Evolutionary conservation across 2,888 invertebrate genomes (phyloP), one percentile per base, ranked within the genome.

Genomic region (Acleris holmiana): DNA sequence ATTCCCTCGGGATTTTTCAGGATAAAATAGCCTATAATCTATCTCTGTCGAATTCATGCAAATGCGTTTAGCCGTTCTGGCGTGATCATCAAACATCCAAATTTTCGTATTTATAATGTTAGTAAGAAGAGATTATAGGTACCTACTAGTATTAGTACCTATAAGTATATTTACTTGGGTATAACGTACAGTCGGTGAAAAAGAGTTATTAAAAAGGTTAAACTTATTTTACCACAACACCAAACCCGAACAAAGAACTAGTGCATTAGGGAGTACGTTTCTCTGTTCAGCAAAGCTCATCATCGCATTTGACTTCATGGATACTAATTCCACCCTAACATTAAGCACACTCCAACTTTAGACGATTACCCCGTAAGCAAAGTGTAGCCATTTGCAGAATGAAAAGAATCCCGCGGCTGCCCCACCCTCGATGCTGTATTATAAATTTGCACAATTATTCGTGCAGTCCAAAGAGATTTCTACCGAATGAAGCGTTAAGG

Each of bases 371-470:
- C 68, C 74, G 70, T 78, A 78, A 80, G 84, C 79, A 77, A 81
- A 82, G 80, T 77, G 75, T 78, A 78, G 82, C 74, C 79, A 80
- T 80, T 77, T 76, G 61, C 77, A 70, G 74, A 75, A 80, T 77
- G 78, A 78, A 79, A 80, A 79, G 76, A 80, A 78, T 73, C 73
- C 66, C 67, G 68, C 70, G 69, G 59, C 71, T 57, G 71, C 74
- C 76, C 71, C 71, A 80, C 80, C 78, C 76, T 78, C 79, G 81
- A 87, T 86, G 84, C 80, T 74, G 79, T 78, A 79, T 86, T 86
- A 87, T 89, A 87, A 89, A 89, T 89, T 86, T 79, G 75, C 76
- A 81, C 85, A 85, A 89, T 89, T 88, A 89, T 83, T 88, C 82
- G 79, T 79, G 77, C 83, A 77, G 76, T 80, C 79, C 78, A 77